Percentiles rank a stretch among this genome's conserved stretches.
Conservation (phyloP, 2,113 vertebrate genomes). For the Synchiropus splendidus region DNA sequence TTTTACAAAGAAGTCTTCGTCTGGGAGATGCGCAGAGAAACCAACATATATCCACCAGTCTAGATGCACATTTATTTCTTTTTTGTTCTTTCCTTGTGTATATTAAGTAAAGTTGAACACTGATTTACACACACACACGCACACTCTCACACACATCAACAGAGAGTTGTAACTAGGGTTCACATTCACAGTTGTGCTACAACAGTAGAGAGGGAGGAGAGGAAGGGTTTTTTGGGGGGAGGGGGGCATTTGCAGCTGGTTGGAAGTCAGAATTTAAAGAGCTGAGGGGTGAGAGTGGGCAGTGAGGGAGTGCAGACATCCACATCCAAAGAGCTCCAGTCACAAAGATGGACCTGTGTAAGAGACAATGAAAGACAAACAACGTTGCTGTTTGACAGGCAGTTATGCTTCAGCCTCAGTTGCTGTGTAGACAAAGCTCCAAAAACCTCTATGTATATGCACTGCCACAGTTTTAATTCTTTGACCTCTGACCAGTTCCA, state of each 20-base stretch:
- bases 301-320: conserved; percentile 52
- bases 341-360: conserved; percentile 42
- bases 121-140: conserved; percentile 81
- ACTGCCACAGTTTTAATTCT: no score
- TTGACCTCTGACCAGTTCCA: no score
- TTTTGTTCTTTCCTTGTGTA: conserved; percentile 32
- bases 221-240: conserved; percentile 46
- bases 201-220: conserved; percentile 72
- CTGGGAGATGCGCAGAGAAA: conserved; percentile 56
- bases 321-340: conserved; percentile 59
- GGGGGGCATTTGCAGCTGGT: conserved; percentile 69
- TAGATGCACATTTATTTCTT: conserved; percentile 74
- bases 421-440: no score
- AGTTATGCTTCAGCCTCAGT: no score
- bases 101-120: conserved; percentile 85
- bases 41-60: conserved; percentile 63
- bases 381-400: neutral
- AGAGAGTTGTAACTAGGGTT: conserved; percentile 73
- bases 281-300: conserved; percentile 25
- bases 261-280: conserved; percentile 56
- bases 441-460: no score
- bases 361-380: neutral
- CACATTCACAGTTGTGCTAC: conserved; percentile 98
- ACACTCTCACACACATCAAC: conserved; percentile 49
- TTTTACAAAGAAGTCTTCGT: conserved; percentile 63